phyloP scores from a whole-genome alignment of 2,113 vertebrate species.

The Anolis sagrei region DNA sequence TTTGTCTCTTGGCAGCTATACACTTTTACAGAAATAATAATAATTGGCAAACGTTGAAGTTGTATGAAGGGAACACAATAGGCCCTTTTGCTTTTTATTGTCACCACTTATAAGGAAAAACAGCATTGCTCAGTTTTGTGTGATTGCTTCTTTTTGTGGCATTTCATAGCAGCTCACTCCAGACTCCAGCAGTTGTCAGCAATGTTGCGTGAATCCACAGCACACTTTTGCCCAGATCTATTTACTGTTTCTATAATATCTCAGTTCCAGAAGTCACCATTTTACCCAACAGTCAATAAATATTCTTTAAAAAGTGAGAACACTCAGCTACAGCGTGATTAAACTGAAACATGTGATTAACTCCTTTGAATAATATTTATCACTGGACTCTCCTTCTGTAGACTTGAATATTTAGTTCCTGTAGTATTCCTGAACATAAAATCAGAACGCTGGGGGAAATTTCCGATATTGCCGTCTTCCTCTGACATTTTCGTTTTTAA shows the following conservation, averaged over 20 bases:
- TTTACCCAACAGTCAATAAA: neutral
- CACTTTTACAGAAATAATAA: conserved; percentile 73
- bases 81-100: neutral
- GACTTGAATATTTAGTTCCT: neutral
- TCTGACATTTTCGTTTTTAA: neutral
- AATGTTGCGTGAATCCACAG: conserved; percentile 56
- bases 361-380: neutral
- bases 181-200: conserved; percentile 48
- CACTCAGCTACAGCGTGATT: conserved; percentile 22
- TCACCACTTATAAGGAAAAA: conserved; percentile 28
- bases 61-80: conserved; percentile 68
- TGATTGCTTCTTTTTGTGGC: conserved; percentile 20
- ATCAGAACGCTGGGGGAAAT: neutral
- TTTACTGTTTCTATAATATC: neutral
- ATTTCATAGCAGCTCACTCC: conserved; percentile 61
- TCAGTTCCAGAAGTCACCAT: neutral
- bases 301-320: neutral
- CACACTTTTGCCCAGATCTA: conserved; percentile 33
- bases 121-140: conserved; percentile 41
- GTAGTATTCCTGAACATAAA: neutral
- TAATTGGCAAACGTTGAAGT: conserved; percentile 62
- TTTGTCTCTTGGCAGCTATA: conserved; percentile 82
- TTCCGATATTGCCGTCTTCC: neutral
- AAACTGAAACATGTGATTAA: neutral
- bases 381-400: neutral